Base-by-base conservation (phyloP, 1,140 invertebrate genomes). In the Papilio dardanus region DNA sequence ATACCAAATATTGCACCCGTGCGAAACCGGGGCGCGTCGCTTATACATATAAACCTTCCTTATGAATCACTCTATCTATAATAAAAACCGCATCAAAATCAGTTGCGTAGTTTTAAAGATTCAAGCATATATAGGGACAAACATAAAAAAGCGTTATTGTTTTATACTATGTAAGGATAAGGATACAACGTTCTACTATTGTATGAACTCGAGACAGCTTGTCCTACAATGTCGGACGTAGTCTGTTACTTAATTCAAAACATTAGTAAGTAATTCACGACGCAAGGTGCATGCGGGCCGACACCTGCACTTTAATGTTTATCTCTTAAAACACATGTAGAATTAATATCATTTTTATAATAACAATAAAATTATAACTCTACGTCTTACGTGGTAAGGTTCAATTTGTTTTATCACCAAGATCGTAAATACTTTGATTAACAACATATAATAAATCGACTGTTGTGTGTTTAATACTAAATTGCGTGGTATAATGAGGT, bases 231-330 rank as follows among this genome's bases (percentile, higher is more conserved):
- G 71, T 58, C 46, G n/a, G 71, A 73, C 46, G 46, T 50, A 54
- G 21, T 62, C 35, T 73, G 74, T 77, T 77, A 76, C 42, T 76
- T 76, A 78, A 84, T 86, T 81, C 80, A 84, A 80, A 77, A 81
- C 80, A 83, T 79, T 76, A 77, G 65, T 77, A 62, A 62, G 76
- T 81, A 71, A 79, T 77, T 76, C 77, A 77, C 76, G 76, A 80
- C 81, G 84, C 86, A 86, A 88, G 86, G 82, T 88, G 86, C 83
- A 82, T 83, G 74, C 83, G 81, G 81, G 81, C 76, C 58, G 74
- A 81, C 77, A 81, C 79, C 76, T 81, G 79, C 80, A 71, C 71
- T 73, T 73, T 73, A 71, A 58, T 74, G 66, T 79, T 79, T 78
- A 78, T 76, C 76, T 58, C 31, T 77, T 75, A 65, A 74, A 76